These are phyloP conservation scores for Condylostylus longicornis DNA, from an alignment of 1,140 invertebrate species.

Conservation along the genomic window DNA sequence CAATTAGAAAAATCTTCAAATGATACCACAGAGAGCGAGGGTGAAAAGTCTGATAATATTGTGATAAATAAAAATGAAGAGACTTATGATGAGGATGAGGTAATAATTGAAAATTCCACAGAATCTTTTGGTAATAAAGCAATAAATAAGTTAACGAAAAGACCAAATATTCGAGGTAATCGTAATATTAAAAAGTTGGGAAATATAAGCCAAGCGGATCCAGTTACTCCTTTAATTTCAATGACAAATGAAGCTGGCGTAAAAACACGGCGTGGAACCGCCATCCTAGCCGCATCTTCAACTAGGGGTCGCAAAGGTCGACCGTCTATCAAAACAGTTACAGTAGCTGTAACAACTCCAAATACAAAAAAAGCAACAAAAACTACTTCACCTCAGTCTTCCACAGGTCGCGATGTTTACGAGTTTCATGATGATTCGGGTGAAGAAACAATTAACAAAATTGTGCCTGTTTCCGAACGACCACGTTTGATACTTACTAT, in stretches of 20 bases:
- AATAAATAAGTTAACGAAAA: too few relatives aligned
- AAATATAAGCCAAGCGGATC: too few relatives aligned
- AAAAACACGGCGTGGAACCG: conserved; percentile 20
- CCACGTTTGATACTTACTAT: conserved; percentile 65
- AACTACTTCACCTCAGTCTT: conserved; percentile 2
- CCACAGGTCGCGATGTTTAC: conserved; percentile 47
- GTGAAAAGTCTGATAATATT: too few relatives aligned
- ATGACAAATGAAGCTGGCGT: conserved; percentile 9
- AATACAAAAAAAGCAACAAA: conserved; percentile 18
- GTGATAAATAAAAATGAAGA: too few relatives aligned
- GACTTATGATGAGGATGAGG: too few relatives aligned
- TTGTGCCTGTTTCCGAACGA: conserved; percentile 28
- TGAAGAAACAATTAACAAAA: conserved; percentile 42
- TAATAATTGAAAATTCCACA: too few relatives aligned
- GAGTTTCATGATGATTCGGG: conserved; percentile 73
- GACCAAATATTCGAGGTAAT: too few relatives aligned
- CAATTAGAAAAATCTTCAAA: too few relatives aligned
- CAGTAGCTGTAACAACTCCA: conserved; percentile 17
- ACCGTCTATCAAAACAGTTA: conserved; percentile 19
- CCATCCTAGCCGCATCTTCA: conserved; percentile 12
- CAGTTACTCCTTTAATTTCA: too few relatives aligned
- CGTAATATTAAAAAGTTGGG: too few relatives aligned
- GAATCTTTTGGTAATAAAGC: too few relatives aligned
- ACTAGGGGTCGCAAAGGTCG: conserved; percentile 23
- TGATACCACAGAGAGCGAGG: too few relatives aligned